Conservation (phyloP, 1,140 invertebrate species). For the Cotesia typhae region DNA sequence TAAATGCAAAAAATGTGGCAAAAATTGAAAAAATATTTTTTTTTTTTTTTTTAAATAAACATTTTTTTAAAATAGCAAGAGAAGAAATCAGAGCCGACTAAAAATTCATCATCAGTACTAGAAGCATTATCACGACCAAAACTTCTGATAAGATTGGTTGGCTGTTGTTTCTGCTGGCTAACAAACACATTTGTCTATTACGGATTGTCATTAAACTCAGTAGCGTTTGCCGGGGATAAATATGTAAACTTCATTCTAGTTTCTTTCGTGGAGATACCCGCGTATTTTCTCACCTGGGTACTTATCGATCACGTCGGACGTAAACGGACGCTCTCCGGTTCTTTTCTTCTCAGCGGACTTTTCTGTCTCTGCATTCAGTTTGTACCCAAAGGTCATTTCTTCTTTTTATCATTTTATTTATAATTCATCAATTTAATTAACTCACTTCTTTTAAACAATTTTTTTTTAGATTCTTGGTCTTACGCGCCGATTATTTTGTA, state of each 20-base stretch:
- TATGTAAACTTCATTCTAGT: slow-evolving; percentile 79
- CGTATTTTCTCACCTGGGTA: slow-evolving; percentile 73
- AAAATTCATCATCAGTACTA: slow-evolving; percentile 29
- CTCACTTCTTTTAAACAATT: not conserved
- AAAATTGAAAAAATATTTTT: not conserved
- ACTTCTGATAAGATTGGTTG: slow-evolving; percentile 70
- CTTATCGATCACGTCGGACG: slow-evolving; percentile 74
- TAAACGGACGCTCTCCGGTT: slow-evolving; percentile 67
- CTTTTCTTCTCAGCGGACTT: slow-evolving; percentile 71
- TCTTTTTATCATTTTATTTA: not conserved
- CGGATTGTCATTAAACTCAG: slow-evolving; percentile 82
- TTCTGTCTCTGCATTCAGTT: slow-evolving; percentile 56
- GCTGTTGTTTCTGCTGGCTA: slow-evolving; percentile 76
- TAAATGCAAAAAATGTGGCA: not conserved
- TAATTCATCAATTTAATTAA: not conserved
- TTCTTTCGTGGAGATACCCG: slow-evolving; percentile 76
- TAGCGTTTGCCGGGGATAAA: slow-evolving; percentile 75
- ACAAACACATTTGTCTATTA: slow-evolving; percentile 81
- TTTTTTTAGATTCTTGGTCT: slow-evolving; percentile 42
- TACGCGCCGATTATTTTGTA: slow-evolving; percentile 68
- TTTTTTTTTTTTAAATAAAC: too few species aligned
- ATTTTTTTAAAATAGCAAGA: not conserved
- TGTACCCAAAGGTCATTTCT: slow-evolving; percentile 48
- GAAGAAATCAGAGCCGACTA: slow-evolving; percentile 22
- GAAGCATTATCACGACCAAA: slow-evolving; percentile 68